A percentile compares a stretch with the other conserved stretches of the same genome.
phyloP scores from a whole-genome alignment of 2,113 vertebrate species.

The Pardalotus punctatus region DNA sequence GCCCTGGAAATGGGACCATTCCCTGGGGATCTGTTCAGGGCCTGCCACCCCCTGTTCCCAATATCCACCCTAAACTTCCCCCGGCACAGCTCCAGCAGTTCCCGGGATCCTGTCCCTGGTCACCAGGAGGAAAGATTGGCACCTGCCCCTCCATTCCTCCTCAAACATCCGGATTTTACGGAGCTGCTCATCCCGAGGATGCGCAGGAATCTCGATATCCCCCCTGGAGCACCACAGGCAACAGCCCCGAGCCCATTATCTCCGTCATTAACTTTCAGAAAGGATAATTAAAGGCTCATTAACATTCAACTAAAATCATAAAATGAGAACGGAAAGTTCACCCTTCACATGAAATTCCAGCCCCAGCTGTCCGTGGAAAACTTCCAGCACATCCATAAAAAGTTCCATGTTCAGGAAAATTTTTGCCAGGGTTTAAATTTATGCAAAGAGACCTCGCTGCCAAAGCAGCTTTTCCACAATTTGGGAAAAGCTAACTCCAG shows the following conservation, averaged over 20 bases:
- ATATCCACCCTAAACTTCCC: fast-evolving
- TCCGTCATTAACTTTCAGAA: not conserved
- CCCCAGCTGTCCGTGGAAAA: fast-evolving
- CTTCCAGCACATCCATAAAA: fast-evolving
- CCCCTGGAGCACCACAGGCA: not conserved
- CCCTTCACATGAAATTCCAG: not conserved
- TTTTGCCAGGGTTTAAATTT: not conserved
- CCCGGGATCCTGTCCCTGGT: not conserved
- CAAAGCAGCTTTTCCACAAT: not conserved
- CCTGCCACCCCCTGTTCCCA: not conserved
- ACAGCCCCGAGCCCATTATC: not conserved
- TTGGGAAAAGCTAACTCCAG: not conserved
- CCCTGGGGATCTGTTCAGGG: not conserved
- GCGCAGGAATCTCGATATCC: not conserved
- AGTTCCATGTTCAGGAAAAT: not conserved
- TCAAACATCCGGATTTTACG: too few relatives aligned
- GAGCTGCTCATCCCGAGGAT: too few relatives aligned
- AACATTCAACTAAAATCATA: not conserved
- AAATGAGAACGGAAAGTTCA: not conserved
- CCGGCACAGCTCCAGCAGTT: not conserved
- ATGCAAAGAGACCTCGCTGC: not conserved
- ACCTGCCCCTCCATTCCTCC: not conserved
- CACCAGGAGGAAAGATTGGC: not conserved
- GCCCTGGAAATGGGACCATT: not conserved
- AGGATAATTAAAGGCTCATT: not conserved